These are phyloP conservation scores for Montipora efflorescens DNA, from an alignment of 64 coral and sea anemone genomes.

Conservation along the genomic window DNA sequence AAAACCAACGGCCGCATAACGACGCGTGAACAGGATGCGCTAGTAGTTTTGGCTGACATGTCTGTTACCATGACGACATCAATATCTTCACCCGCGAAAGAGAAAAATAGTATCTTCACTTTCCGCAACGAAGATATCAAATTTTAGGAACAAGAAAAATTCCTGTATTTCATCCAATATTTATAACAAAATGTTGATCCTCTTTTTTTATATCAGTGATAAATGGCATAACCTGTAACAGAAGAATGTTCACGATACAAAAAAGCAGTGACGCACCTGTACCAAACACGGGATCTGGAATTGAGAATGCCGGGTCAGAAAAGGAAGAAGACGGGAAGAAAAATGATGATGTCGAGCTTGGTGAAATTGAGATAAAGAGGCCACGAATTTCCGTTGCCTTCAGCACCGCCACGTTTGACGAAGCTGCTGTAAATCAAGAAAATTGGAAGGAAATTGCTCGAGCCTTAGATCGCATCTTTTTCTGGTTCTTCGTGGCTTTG, in stretches of 20 bases:
- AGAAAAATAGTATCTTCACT: no score
- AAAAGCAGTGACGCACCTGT: not conserved
- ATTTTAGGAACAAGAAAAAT: no score
- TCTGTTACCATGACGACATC: no score
- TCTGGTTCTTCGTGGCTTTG: conserved; percentile 50
- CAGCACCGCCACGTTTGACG: not conserved
- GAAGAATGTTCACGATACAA: not conserved
- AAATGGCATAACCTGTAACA: not conserved
- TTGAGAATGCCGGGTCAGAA: not conserved
- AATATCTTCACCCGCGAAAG: no score
- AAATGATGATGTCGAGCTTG: not conserved
- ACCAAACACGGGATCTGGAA: not conserved
- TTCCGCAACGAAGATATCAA: no score
- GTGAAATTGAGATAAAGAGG: not conserved
- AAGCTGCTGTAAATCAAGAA: not conserved
- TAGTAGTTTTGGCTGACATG: no score
- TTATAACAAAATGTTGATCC: no score
- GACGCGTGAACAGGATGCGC: no score
- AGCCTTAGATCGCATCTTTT: conserved; percentile 51
- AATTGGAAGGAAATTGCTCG: conserved; percentile 33
- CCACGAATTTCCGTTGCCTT: not conserved
- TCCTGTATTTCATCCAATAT: no score
- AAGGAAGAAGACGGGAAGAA: not conserved
- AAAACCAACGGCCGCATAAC: no score
- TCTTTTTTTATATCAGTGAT: not conserved